Evolutionary conservation across 2,797 vertebrate species (phyloP), one percentile per base, ranked within the genome.

Genomic region (Pipistrellus kuhlii): DNA sequence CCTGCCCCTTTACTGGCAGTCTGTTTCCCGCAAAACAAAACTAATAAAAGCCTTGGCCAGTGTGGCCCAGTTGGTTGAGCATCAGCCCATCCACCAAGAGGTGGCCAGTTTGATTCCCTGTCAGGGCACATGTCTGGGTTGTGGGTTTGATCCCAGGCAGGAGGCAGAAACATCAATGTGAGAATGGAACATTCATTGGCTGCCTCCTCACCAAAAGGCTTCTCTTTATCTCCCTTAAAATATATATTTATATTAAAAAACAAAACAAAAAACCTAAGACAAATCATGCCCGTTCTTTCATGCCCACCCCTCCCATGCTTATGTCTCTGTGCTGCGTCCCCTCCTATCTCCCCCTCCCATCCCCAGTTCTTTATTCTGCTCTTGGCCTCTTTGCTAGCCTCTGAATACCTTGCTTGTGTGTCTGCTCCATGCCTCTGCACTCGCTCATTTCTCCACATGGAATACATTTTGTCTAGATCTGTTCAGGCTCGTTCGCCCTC

Each of bases 341-440:
- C 48, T 15, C 46, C 2, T 15, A 38, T 46, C 8, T 8, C 55
- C 9, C 55, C 57, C 23, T n/a, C 11, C 9, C 6, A 41, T 68
- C 8, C n/a, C n/a, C 38, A 38, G 38, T 7, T 27, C 4, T 0
- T 11, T 35, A 10, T 15, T 32, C n/a, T 32, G 77, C 13, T n/a
- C 32, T 21, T 25, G 10, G 41, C 25, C 30, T 82, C 13, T 2
- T 15, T 21, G 46, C 35, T 62, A 0, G 15, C 30, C 27, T 46
- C 18, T 0, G 32, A 15, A n/a, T 10, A 9, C 18, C 1, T 4
- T 3, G 23, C 21, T 6, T 23, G 8, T 1, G 2, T 0, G 0
- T 12, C 23, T 64, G 27, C 38, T 48, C 66, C 2, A 0, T 2
- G 69, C 17, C 53, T 59, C 21, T 32, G 46, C 1, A 1, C 80